These are phyloP conservation scores for Carduelis carduelis DNA, from an alignment of 2,797 vertebrate species.

Conservation along the genomic window DNA sequence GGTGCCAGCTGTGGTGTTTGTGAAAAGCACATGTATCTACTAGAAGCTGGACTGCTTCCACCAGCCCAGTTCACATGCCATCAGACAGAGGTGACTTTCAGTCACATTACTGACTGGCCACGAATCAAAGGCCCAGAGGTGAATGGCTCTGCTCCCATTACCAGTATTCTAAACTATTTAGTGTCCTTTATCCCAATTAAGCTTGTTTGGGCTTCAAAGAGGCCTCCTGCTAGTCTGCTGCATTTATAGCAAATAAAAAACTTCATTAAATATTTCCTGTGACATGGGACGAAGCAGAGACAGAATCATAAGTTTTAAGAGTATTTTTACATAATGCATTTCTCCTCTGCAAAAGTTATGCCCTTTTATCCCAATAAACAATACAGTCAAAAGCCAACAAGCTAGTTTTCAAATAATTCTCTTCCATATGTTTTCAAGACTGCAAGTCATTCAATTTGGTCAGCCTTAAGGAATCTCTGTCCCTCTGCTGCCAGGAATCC, in stretches of 20 bases:
- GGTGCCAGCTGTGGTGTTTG: conserved; percentile 2
- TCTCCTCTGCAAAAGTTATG: not conserved
- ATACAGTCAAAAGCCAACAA: not conserved
- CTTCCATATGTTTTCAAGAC: not conserved
- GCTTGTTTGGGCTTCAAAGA: conserved; percentile 18
- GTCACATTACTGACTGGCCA: conserved; percentile 33
- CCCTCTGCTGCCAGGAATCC: not conserved
- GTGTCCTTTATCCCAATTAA: conserved; percentile 37
- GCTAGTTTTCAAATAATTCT: not conserved
- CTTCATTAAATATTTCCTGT: not conserved
- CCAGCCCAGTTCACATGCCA: conserved; percentile 20
- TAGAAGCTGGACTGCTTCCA: conserved; percentile 48
- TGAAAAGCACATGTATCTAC: conserved; percentile 26
- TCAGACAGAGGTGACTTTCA: conserved; percentile 45
- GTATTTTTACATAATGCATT: not conserved
- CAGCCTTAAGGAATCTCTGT: not conserved
- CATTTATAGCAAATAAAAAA: not conserved
- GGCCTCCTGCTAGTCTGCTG: conserved; percentile 3
- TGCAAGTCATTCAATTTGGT: not conserved
- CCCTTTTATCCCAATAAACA: not conserved
- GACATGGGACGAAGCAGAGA: not conserved
- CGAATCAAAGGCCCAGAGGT: conserved; percentile 25
- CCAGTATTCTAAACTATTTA: not conserved
- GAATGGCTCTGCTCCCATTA: conserved; percentile 13
- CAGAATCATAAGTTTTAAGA: not conserved